Evolutionary conservation across 2,888 invertebrate species (phyloP), one percentile per base, ranked within the genome.

Genomic region (Athetis lepigone): DNA sequence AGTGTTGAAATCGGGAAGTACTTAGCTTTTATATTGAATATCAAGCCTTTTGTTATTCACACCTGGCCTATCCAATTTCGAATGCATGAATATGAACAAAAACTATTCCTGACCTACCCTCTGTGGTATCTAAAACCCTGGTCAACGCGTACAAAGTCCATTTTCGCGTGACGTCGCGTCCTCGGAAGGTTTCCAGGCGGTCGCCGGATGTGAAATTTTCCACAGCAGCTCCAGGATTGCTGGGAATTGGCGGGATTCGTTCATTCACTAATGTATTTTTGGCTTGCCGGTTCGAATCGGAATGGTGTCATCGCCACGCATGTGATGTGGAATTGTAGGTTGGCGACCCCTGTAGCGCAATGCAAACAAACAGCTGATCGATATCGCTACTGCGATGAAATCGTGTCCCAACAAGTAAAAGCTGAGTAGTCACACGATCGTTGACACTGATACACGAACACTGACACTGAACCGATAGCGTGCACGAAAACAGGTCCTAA

Each of bases 291-390:
- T 84, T 81, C 84, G 79, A 65, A 75, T 73, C 66, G 83, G 85
- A 92, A 90, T 88, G 89, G 89, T 93, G 91, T 89, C 90, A 89
- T 85, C 88, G 85, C 80, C 82, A 79, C 80, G 75, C 85, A 81
- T 88, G 82, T 88, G 86, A 83, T 88, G 82, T 87, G 86, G 83
- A 79, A 85, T 81, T 89, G 75, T 83, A 86, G 92, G 92, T 92
- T 88, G 88, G 82, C 88, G 92, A 93, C 90, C 93, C 88, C 85
- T 80, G 77, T 77, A 80, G 73, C 81, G 84, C 83, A 87, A 89
- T 85, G 77, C 89, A 91, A 91, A 92, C 90, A 92, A 92, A 91
- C 90, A 92, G 85, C 88, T 92, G 88, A 92, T 92, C 90, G 86
- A 91, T 91, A 89, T 80, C 83, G 70, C 67, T 69, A 70, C 72